These are phyloP conservation scores for Xestia rhomboidea DNA, from an alignment of 2,888 invertebrate genomes.

Conservation along the genomic window DNA sequence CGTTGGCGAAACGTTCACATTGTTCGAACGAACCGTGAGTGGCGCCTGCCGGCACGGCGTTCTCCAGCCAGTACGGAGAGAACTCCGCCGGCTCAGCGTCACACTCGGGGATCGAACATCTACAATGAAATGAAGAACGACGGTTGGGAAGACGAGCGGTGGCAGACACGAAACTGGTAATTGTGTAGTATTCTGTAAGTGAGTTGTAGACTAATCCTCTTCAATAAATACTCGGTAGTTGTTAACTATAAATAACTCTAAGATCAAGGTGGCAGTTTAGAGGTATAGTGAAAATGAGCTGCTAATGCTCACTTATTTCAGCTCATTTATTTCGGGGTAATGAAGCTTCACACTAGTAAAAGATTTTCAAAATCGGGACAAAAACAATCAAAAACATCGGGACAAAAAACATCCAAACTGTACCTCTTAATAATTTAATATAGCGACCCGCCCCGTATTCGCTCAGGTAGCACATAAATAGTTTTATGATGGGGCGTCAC, in stretches of 20 bases:
- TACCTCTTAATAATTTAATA: too few species aligned
- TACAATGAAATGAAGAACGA: constrained; percentile 50
- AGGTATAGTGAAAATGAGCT: neutral
- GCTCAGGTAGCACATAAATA: too few species aligned
- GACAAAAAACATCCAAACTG: neutral
- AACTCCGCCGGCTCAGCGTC: constrained; percentile 74
- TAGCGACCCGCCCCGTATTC: too few species aligned
- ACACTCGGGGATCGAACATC: constrained; percentile 80
- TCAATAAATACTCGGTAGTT: neutral
- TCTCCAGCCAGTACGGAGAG: constrained; percentile 83
- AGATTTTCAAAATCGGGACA: neutral
- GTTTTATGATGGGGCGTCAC: too few species aligned
- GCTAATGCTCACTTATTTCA: neutral
- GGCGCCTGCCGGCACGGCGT: constrained; percentile 77
- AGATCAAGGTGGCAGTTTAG: too few species aligned
- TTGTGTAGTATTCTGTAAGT: neutral
- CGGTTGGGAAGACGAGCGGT: neutral
- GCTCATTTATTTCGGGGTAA: neutral
- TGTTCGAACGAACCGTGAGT: constrained; percentile 69
- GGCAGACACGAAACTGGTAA: neutral
- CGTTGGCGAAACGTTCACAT: constrained; percentile 84
- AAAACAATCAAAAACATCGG: too few species aligned
- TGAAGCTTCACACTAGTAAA: neutral
- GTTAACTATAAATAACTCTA: neutral
- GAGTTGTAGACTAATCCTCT: neutral